Base-by-base conservation (phyloP, 1,140 invertebrate species). In the Dermatophagoides farinae region DNA sequence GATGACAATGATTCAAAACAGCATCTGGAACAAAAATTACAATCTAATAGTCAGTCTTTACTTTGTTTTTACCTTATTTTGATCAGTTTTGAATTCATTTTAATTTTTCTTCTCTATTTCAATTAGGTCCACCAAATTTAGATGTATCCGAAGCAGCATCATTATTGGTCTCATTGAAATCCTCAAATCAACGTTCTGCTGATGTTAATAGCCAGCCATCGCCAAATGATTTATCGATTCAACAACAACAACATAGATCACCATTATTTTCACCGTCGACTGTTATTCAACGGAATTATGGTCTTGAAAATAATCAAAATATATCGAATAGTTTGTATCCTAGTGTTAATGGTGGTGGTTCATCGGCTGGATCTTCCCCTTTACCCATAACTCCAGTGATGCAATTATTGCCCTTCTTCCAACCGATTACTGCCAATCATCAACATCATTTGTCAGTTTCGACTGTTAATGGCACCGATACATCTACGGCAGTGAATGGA, bases 131-230 rank as follows among this genome's bases (percentile, higher is more conserved):
- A n/a, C 31, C 41, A 39, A 31, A 40, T 20, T 62, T 85, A 67
- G 89, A 93, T 69, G 90, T 93, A 76, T 92, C 86, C 9, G 90
- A 97, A 76, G 91, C 88, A 61, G 92, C 90, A 41, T 92, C 90
- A 73, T 90, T 95, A 85, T 77, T 96, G 52, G 88, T 95, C 60
- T 93, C 88, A 12, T 75, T 95, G 58, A 89, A 86, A 71, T 92
- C 89, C 10, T 78, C 62, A n/a, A 59, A 55, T 23, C 18, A 41
- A 12, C 6, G 37, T 18, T 20, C 62, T 22, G 40, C 47, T 37
- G 53, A 50, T 11, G 38, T 5, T 12, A 60, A 20, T 23, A 6
- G 41, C 8, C 54, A 44, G 12, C 20, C 31, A n/a, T 39, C 31
- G 16, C 16, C 14, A 41, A 43, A 46, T n/a, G 53, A 37, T 40